These are phyloP conservation scores for Rhea pennata DNA, from an alignment of 2,113 vertebrate genomes.

Conservation along the genomic window DNA sequence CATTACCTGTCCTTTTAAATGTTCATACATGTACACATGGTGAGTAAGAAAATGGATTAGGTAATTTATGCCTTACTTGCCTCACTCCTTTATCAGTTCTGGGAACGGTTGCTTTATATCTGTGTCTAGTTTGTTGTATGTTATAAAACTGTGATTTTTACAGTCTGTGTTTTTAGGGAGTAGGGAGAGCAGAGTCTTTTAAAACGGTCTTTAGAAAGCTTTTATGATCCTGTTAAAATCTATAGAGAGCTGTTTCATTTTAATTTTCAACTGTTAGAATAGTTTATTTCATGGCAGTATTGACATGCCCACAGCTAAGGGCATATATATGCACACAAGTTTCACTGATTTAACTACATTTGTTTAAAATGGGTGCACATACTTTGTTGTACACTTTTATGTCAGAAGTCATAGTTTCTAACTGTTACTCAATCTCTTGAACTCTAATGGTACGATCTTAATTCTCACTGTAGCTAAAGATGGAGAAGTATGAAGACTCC, in stretches of 20 bases:
- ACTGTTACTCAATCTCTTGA: not conserved
- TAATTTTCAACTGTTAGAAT: not conserved
- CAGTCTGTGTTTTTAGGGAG: not conserved
- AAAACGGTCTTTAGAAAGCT: not conserved
- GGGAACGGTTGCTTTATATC: not conserved
- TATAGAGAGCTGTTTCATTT: not conserved
- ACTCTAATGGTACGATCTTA: not conserved
- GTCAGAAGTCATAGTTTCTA: not conserved
- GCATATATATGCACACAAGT: not conserved
- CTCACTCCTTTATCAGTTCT: not conserved
- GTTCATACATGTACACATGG: not conserved
- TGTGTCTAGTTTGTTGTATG: not conserved
- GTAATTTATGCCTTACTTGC: not conserved
- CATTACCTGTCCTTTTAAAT: not conserved
- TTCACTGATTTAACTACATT: not conserved
- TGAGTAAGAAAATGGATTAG: not conserved
- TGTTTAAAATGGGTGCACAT: not conserved
- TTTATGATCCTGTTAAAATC: conserved; percentile 20
- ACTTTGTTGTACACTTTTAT: not conserved
- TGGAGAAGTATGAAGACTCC: not conserved
- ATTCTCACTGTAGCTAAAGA: not conserved
- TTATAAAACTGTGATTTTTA: not conserved
- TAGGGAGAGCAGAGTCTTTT: not conserved
- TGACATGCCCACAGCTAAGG: not conserved
- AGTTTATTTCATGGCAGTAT: not conserved